A percentile compares a stretch with the other conserved stretches of the same genome.
Conservation (phyloP, 2,113 vertebrate genomes). For the Cnemophilus loriae region DNA sequence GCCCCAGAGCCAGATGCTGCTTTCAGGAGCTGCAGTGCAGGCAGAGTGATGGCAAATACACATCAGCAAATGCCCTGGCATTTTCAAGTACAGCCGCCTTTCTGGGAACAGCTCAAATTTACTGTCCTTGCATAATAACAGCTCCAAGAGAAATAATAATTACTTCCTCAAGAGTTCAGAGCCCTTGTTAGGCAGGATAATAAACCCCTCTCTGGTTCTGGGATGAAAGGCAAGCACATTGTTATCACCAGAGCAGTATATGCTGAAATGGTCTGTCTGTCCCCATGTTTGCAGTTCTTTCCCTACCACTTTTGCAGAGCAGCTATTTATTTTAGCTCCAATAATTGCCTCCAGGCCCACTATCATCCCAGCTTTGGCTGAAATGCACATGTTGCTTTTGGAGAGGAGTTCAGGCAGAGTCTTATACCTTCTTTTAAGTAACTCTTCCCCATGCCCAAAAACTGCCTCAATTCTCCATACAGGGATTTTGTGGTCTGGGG, state of each 20-base stretch:
- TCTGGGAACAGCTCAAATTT: neutral
- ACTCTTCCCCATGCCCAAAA: neutral
- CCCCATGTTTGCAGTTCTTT: neutral
- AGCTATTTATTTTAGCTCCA: neutral
- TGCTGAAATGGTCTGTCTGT: neutral
- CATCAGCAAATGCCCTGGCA: neutral
- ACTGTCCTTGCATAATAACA: neutral
- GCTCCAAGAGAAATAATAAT: neutral
- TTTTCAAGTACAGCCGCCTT: neutral
- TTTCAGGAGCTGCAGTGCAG: neutral
- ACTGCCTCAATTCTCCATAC: neutral
- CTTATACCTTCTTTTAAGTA: neutral
- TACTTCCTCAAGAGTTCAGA: conserved; percentile 11
- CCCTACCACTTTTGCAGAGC: neutral
- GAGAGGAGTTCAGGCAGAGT: neutral
- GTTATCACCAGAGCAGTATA: neutral
- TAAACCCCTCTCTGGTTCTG: neutral
- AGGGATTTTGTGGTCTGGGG: neutral
- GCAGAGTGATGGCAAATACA: neutral
- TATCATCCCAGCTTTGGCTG: neutral
- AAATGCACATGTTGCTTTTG: neutral
- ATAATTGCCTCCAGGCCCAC: neutral
- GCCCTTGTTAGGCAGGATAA: neutral
- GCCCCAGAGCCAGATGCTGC: neutral
- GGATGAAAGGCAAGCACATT: neutral